Evolutionary conservation across 1,140 invertebrate genomes (phyloP).

Genomic region (Nautilus pompilius): DNA sequence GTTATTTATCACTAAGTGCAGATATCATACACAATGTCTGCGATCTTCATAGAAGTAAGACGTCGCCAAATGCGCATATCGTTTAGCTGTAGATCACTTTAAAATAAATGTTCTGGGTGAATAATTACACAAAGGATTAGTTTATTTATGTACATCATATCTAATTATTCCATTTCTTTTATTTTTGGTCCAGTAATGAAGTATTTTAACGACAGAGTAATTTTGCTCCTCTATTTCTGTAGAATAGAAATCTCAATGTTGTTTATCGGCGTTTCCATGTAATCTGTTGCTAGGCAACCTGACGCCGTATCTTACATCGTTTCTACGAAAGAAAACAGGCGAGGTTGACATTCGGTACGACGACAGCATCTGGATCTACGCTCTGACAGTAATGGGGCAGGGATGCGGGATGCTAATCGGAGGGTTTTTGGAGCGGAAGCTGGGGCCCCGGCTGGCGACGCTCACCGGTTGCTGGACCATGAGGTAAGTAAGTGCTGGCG

Average conservation of each 20-base stretch:
- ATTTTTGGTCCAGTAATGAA: no score
- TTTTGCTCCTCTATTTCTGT: neutral
- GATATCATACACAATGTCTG: no score
- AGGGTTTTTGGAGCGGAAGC: slow-evolving; percentile 37
- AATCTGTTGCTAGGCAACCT: slow-evolving; percentile 52
- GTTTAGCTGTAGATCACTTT: no score
- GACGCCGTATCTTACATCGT: slow-evolving; percentile 56
- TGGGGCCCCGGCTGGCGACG: slow-evolving; percentile 39
- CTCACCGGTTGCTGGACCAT: slow-evolving; percentile 33
- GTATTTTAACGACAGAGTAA: neutral
- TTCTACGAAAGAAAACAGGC: slow-evolving; percentile 34
- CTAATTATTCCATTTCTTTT: no score
- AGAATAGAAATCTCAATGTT: no score
- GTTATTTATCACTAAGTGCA: no score
- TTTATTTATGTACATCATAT: no score
- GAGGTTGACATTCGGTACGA: slow-evolving; percentile 31
- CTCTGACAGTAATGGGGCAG: slow-evolving; percentile 31
- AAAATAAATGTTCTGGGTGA: no score
- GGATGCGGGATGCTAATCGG: slow-evolving; percentile 48
- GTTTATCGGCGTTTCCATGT: no score
- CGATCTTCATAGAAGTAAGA: no score
- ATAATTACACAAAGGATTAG: no score
- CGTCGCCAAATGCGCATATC: no score
- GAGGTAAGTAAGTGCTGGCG: slow-evolving; percentile 14
- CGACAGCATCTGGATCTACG: slow-evolving; percentile 40